A percentile compares a stretch with the other conserved stretches of the same genome.
Evolutionary conservation across 2,113 vertebrate species (phyloP).

Genomic region (Hirundichthys speculiger): DNA sequence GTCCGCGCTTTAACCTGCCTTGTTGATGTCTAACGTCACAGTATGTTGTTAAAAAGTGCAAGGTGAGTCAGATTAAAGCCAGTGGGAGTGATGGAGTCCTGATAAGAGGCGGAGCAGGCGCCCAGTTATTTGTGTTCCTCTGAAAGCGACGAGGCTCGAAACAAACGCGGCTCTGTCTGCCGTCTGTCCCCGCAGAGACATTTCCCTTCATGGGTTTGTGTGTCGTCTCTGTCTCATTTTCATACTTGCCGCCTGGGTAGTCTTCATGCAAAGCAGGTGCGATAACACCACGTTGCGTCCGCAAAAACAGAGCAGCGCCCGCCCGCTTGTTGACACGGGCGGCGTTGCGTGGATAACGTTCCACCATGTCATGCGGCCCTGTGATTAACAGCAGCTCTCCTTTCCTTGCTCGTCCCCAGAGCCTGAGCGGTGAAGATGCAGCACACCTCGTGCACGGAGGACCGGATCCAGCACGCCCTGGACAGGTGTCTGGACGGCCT

Average conservation of each 20-base stretch:
- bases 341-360: no score
- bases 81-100: no score
- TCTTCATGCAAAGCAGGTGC: conserved; percentile 63
- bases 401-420: conserved; percentile 66
- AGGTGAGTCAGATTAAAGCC: no score
- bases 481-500: conserved; percentile 92
- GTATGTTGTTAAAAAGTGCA: no score
- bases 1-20: no score
- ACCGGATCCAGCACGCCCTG: conserved; percentile 95
- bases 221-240: conserved; percentile 55
- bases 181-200: conserved; percentile 12
- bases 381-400: background rate
- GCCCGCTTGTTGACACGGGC: background rate
- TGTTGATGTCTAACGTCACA: no score
- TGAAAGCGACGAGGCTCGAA: background rate
- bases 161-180: conserved; percentile 3
- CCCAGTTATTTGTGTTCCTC: background rate
- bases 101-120: background rate
- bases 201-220: conserved; percentile 20
- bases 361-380: background rate
- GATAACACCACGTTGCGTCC: conserved; percentile 32
- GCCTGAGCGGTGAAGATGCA: conserved; percentile 90
- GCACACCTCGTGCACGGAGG: conserved; percentile 97
- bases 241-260: conserved; percentile 42
- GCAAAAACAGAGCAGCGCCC: conserved; percentile 23